These are phyloP conservation scores for Osmoderma eremita DNA, from an alignment of 2,888 invertebrate species.

Conservation along the genomic window DNA sequence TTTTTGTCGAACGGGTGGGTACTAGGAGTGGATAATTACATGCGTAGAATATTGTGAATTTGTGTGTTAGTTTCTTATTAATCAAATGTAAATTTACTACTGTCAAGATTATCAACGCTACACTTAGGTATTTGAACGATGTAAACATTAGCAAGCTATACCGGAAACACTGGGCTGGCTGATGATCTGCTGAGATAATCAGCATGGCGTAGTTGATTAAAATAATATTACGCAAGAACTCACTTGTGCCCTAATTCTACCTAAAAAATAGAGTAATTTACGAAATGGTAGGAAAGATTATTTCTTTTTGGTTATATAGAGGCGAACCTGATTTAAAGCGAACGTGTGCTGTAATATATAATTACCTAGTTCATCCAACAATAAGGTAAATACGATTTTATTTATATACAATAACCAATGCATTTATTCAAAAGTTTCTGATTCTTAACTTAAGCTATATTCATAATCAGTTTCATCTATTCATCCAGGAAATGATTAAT, in stretches of 20 bases:
- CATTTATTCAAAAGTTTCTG: too few relatives aligned
- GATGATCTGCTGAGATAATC: slow-evolving; percentile 40
- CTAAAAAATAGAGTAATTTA: slow-evolving; percentile 29
- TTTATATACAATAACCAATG: too few relatives aligned
- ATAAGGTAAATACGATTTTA: slow-evolving; percentile 1
- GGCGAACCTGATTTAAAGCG: slow-evolving; percentile 19
- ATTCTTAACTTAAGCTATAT: too few relatives aligned
- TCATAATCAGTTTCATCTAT: too few relatives aligned
- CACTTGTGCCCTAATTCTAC: slow-evolving; percentile 18
- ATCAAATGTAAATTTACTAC: slow-evolving; percentile 59
- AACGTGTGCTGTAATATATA: slow-evolving; percentile 1
- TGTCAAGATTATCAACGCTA: slow-evolving; percentile 46
- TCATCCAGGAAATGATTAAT: too few relatives aligned
- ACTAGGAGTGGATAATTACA: not conserved
- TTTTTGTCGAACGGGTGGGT: slow-evolving; percentile 6
- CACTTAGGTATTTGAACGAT: slow-evolving; percentile 46
- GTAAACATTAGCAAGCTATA: slow-evolving; percentile 43
- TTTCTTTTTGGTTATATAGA: slow-evolving; percentile 7
- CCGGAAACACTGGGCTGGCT: slow-evolving; percentile 43
- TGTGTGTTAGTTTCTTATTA: slow-evolving; percentile 57
- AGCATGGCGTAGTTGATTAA: slow-evolving; percentile 35
- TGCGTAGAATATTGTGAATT: slow-evolving; percentile 44
- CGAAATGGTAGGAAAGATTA: slow-evolving; percentile 20
- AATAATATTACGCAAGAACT: slow-evolving; percentile 36
- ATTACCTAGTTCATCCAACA: not conserved